Evolutionary conservation across 2,797 vertebrate genomes (phyloP).

Genomic region (Fundulus diaphanus): DNA sequence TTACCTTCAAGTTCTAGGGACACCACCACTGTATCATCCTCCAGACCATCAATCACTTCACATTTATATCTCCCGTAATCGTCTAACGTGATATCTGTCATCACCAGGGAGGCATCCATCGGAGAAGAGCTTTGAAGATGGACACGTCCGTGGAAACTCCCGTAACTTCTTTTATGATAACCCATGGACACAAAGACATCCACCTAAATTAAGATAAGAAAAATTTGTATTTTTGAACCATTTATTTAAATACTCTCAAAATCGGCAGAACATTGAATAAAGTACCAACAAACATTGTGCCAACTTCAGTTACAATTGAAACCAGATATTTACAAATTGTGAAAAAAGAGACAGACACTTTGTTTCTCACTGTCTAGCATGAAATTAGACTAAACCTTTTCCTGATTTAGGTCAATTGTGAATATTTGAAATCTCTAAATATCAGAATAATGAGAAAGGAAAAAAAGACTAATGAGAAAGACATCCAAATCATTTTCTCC

Average conservation of each 20-base stretch:
- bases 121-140: constrained; percentile 84
- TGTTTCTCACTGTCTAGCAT: background rate
- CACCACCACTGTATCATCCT: constrained; percentile 89
- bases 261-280: background rate
- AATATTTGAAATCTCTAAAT: background rate
- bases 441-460: background rate
- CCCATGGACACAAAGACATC: constrained; percentile 95
- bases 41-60: constrained; percentile 95
- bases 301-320: background rate
- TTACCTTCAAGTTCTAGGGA: constrained; percentile 92
- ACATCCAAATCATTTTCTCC: background rate
- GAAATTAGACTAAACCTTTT: background rate
- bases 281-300: background rate
- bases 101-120: constrained; percentile 90
- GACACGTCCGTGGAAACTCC: constrained; percentile 90
- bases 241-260: background rate
- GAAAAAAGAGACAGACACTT: background rate
- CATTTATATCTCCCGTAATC: constrained; percentile 97
- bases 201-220: constrained; percentile 54
- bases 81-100: constrained; percentile 88
- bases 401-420: background rate
- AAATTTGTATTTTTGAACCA: background rate
- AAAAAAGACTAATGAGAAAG: no score
- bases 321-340: background rate
- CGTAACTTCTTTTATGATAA: constrained; percentile 90